Conservation (phyloP, 2,888 invertebrate genomes). For the Disparrhopalites patrizii region DNA sequence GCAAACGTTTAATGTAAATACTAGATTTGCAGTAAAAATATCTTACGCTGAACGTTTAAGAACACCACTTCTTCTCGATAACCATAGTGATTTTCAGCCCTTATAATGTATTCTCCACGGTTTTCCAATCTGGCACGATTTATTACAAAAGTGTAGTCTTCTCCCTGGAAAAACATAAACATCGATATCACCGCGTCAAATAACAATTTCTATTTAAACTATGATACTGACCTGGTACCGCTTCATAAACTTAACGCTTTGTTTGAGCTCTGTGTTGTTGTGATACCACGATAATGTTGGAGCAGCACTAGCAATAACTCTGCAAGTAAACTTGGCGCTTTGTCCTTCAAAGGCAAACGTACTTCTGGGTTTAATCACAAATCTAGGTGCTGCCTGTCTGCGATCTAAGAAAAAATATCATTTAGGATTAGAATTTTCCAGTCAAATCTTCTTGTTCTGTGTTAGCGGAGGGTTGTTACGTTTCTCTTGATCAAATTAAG, state of each 20-base stretch:
- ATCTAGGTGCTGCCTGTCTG: constrained; percentile 94
- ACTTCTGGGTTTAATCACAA: constrained; percentile 93
- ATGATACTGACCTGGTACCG: constrained; percentile 63
- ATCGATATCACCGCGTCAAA: neutral
- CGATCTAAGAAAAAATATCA: constrained; percentile 63
- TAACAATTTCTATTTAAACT: neutral
- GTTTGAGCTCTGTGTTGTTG: constrained; percentile 85
- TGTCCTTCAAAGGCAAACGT: constrained; percentile 97
- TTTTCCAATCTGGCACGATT: constrained; percentile 93
- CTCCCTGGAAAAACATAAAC: constrained; percentile 56
- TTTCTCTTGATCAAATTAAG: neutral
- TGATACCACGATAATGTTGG: constrained; percentile 95
- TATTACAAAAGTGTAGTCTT: constrained; percentile 96
- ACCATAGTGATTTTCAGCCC: constrained; percentile 95
- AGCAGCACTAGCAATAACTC: constrained; percentile 89
- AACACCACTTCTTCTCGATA: constrained; percentile 93
- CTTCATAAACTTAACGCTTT: constrained; percentile 99
- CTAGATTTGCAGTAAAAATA: neutral
- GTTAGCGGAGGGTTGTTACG: neutral
- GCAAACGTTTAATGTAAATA: neutral
- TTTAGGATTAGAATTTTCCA: neutral
- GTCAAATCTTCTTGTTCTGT: neutral
- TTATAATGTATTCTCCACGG: constrained; percentile 93
- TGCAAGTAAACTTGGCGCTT: constrained; percentile 94
- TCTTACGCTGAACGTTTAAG: constrained; percentile 89